Conservation (phyloP, 2,113 vertebrate species). For the Poeciliopsis retropinna region DNA sequence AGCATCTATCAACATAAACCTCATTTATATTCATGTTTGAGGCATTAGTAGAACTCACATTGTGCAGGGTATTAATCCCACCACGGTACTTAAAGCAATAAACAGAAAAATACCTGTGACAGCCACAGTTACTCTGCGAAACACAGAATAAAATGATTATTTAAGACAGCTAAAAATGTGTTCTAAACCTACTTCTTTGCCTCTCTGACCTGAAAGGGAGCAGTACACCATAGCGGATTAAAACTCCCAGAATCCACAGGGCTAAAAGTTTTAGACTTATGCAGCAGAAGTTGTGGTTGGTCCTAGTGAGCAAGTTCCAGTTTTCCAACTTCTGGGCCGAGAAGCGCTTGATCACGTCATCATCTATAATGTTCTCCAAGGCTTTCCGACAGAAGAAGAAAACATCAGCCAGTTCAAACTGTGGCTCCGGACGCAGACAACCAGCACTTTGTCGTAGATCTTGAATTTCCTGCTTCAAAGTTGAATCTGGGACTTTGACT, state of each 20-base stretch:
- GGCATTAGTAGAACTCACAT: constrained; percentile 17
- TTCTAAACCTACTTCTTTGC: not conserved
- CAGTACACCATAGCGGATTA: constrained; percentile 89
- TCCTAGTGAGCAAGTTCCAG: constrained; percentile 94
- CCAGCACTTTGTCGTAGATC: constrained; percentile 38
- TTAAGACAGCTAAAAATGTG: not conserved
- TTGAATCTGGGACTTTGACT: constrained; percentile 84
- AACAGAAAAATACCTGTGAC: constrained; percentile 89
- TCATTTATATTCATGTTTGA: not conserved
- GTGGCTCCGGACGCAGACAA: constrained; percentile 72
- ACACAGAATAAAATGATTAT: constrained; percentile 2
- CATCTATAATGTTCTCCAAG: constrained; percentile 93
- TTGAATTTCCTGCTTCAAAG: constrained; percentile 82
- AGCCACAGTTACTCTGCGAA: constrained; percentile 87
- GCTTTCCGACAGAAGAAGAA: constrained; percentile 92
- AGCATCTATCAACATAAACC: not conserved
- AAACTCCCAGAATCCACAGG: constrained; percentile 88
- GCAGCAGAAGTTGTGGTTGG: constrained; percentile 91
- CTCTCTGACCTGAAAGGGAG: constrained; percentile 88
- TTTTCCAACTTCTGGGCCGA: constrained; percentile 90
- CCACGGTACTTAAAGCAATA: constrained; percentile 85
- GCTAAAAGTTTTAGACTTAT: constrained; percentile 87
- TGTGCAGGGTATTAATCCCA: constrained; percentile 87
- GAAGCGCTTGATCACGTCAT: constrained; percentile 94
- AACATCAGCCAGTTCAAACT: constrained; percentile 91